These are phyloP conservation scores for Pinctada fucata DNA, from an alignment of 2,888 invertebrate genomes.

Conservation along the genomic window DNA sequence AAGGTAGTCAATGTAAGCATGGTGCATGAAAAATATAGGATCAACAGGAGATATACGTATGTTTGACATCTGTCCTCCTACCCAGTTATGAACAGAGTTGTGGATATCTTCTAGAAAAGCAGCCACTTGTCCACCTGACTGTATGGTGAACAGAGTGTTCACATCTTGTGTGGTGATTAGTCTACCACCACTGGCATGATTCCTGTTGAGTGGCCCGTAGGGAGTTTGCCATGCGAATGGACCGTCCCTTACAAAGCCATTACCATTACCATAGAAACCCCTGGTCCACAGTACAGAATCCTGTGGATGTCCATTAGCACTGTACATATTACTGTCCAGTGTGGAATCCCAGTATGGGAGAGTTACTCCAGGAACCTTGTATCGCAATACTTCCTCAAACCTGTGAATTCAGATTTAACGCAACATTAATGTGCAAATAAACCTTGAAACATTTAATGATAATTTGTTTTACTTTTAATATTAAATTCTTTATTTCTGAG, in stretches of 20 bases:
- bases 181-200: conserved; percentile 43
- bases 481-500: too few species aligned
- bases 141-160: conserved; percentile 28
- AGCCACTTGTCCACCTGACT: conserved; percentile 1
- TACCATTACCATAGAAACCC: conserved; percentile 70
- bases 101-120: conserved; percentile 17
- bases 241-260: conserved; percentile 68
- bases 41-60: conserved; percentile 50
- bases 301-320: conserved; percentile 55
- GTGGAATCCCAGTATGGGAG: conserved; percentile 58
- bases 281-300: conserved; percentile 73
- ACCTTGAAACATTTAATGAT: too few species aligned
- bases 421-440: too few species aligned
- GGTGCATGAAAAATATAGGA: conserved; percentile 52
- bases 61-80: conserved; percentile 49
- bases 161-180: conserved; percentile 41
- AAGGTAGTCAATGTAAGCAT: conserved; percentile 52
- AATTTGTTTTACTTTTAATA: too few species aligned
- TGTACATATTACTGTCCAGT: conserved; percentile 41
- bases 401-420: conserved; percentile 30
- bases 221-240: conserved; percentile 68
- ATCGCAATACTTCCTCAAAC: conserved; percentile 50
- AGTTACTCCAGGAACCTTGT: conserved; percentile 45
- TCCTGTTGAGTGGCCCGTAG: conserved; percentile 42
- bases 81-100: conserved; percentile 46